Evolutionary conservation across 2,113 vertebrate species (phyloP), one percentile per base, ranked within the genome.

Genomic region (Dromas ardeola): DNA sequence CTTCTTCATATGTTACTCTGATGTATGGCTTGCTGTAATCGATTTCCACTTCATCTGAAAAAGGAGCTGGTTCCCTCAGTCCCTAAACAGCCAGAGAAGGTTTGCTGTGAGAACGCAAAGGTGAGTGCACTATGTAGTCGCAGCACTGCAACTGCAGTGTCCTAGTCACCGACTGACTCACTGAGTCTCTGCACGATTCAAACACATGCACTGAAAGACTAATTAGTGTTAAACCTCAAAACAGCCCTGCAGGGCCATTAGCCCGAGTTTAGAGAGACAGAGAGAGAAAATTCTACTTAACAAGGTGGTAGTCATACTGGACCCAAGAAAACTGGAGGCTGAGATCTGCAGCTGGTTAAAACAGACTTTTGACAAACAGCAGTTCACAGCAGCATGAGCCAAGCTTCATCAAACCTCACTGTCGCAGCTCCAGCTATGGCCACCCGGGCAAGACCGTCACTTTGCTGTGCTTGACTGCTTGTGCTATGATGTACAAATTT

Each of bases 1-100:
- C 99, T 94, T 99, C 99, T 71, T 99, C 99, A 97, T 99, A 98
- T 0, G 97, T 99, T 66, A 99, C 99, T 95, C 99, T 98, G 91
- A 95, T 67, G 66, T 99, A 99, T 4, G 98, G 98, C 81, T 98
- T 99, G 97, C 94, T 98, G 95, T 95, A 98, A 91, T 98, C 98
- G 3, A 97, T 97, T 93, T 98, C 98, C 81, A 99, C 98, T 97
- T 99, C 98, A 96, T 99, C 99, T 65, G 99, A 98, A 87, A 99
- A 99, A 0, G 99, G 99, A 61, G 99, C 99, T 2, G 99, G 99
- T 55, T 99, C 97, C 94, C 97, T 98, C 97, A 99, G 97, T 9
- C 99, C 98, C 99, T 99, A 71, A 55, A 96, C 8, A 92, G 69
- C 13, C 95, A 96, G 74, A 95, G 58, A 82, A 81, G 49, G n/a